Evolutionary conservation across 2,888 invertebrate species (phyloP).

Genomic region (Cryptosula pallasiana): DNA sequence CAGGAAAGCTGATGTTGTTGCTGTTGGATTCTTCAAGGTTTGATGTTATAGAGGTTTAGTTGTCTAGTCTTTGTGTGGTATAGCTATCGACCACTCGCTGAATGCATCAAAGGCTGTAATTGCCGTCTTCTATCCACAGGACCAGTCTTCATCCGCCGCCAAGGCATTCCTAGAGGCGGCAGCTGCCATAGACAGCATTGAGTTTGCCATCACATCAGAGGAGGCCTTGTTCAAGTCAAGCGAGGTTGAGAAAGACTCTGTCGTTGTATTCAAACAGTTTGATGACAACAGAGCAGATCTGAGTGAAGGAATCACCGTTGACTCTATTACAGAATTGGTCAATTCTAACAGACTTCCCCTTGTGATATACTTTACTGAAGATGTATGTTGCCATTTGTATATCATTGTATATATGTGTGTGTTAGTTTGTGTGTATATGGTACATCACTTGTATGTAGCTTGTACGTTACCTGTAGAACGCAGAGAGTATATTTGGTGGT

Average conservation of each 20-base stretch:
- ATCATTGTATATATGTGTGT: background rate
- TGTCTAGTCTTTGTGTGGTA: background rate
- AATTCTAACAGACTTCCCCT: constrained; percentile 74
- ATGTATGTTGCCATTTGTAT: constrained; percentile 53
- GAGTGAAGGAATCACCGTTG: constrained; percentile 58
- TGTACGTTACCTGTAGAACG: constrained; percentile 68
- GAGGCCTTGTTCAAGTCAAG: constrained; percentile 72
- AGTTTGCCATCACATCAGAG: constrained; percentile 75
- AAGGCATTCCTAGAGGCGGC: constrained; percentile 10
- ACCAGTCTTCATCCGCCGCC: constrained; percentile 1
- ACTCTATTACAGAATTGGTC: constrained; percentile 73
- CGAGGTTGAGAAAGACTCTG: constrained; percentile 64
- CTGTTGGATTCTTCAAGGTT: constrained; percentile 60
- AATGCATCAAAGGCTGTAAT: background rate
- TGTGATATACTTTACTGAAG: constrained; percentile 87
- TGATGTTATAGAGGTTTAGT: background rate
- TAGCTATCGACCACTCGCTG: background rate
- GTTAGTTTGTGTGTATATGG: too few species aligned
- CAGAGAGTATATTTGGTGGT: constrained; percentile 92
- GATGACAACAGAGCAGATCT: constrained; percentile 28
- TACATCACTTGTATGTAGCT: too few species aligned
- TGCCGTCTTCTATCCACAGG: too few species aligned
- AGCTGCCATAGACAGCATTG: constrained; percentile 67
- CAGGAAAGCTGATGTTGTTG: constrained; percentile 71
- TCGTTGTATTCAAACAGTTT: constrained; percentile 28